Evolutionary conservation across 2,113 vertebrate genomes (phyloP), one percentile per base, ranked within the genome.

Genomic region (Scortum barcoo): DNA sequence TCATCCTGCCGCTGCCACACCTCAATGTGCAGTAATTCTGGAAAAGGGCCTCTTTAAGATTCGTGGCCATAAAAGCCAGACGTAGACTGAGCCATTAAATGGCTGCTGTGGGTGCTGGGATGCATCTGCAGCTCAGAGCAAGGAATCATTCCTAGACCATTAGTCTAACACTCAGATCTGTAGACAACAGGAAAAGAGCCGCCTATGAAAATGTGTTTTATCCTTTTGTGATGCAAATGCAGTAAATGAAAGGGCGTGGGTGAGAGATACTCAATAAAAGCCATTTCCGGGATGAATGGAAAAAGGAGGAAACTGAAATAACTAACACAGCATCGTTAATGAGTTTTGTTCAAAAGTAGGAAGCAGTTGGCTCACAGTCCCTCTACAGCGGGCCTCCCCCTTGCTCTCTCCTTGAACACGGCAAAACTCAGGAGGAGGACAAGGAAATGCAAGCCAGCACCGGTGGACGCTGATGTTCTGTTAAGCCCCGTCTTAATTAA

Each of bases 1-100:
- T 81, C 84, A 73, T 79, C 71, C 75, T 83, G 80, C 89, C 72
- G 80, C 75, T 46, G 88, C 89, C 92, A 91, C 91, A 92, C 90
- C 92, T 93, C 91, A 63, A 85, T 91, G 91, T 92, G 90, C 91
- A 89, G 89, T 92, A 90, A 92, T 89, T 92, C 83, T 88, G 60
- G 72, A 74, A 82, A 89, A 86, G 84, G 74, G 60, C 85, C 91
- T 91, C 91, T 90, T 92, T 90, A 93, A 93, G 88, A 90, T 90
- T 80, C 44, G 54, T n/a, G 24, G 84, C 76, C 83, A 91, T 94
- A 89, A 93, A 94, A 89, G 86, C 80, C 65, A 84, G 86, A 50
- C 72, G 48, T 83, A 86, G 83, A 53, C 82, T 65, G 82, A 86
- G 77, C 86, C 84, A 69, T 93, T 91, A 92, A 96, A 97, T 94